A percentile compares a stretch with the other conserved stretches of the same genome.
Evolutionary conservation across 35 echinoderm and acorn worm genomes (phyloP).

Genomic region (Ophiothrix spiculata): DNA sequence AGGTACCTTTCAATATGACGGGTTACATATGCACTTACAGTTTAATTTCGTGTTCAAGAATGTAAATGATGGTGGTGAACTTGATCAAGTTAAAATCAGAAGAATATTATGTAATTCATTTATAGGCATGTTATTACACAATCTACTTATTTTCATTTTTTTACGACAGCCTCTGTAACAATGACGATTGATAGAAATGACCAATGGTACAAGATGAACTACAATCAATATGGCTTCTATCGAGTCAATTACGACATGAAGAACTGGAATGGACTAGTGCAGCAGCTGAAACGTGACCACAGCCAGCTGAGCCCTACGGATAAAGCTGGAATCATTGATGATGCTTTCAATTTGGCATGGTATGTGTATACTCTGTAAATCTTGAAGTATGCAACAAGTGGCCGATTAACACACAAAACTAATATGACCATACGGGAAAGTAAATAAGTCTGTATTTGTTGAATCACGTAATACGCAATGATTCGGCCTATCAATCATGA

Average conservation of each 20-base stretch:
- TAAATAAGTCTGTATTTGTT: too few species aligned
- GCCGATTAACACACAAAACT: too few species aligned
- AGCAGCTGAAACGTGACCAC: constrained; percentile 34
- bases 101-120: too few species aligned
- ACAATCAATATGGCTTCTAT: constrained; percentile 72
- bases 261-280: constrained; percentile 53
- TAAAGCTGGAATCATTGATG: constrained; percentile 73
- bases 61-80: neutral
- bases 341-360: constrained; percentile 76
- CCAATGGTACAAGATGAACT: constrained; percentile 79
- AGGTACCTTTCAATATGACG: too few species aligned
- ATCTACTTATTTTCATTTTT: neutral
- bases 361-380: too few species aligned
- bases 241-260: constrained; percentile 78
- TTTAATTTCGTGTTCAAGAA: neutral
- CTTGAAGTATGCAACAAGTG: too few species aligned
- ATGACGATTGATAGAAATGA: constrained; percentile 12
- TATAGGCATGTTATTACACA: neutral
- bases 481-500: too few species aligned
- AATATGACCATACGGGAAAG: too few species aligned
- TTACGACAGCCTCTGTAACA: neutral
- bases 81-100: too few species aligned
- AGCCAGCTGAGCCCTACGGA: constrained; percentile 47
- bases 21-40: neutral
- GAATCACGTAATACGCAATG: too few species aligned